Percentiles rank a stretch among this genome's conserved stretches.
Evolutionary conservation across 2,113 vertebrate species (phyloP).

Genomic region (Ophthalmolycus amberensis): DNA sequence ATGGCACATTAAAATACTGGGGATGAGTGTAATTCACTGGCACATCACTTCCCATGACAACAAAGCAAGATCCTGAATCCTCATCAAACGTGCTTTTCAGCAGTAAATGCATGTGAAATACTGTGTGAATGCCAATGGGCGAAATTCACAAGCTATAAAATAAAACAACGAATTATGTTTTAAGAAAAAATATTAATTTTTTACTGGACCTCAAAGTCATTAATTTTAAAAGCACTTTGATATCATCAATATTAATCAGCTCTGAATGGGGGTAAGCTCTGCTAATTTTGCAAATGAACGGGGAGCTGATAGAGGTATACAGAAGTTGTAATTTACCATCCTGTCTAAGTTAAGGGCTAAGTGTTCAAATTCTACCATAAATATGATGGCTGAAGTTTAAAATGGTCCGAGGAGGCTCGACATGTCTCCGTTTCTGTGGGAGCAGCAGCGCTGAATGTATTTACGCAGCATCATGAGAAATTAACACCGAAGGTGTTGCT

Average conservation of each 20-base stretch:
- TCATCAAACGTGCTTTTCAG: conserved; percentile 10
- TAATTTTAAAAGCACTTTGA: conserved; percentile 10
- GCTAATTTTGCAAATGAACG: conserved; percentile 14
- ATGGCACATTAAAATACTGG: neutral
- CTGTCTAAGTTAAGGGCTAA: neutral
- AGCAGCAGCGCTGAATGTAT: conserved; percentile 65
- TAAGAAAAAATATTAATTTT: neutral
- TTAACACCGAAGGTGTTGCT: conserved; percentile 58
- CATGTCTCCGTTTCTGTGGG: conserved; percentile 26
- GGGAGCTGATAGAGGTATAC: neutral
- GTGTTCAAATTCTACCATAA: neutral
- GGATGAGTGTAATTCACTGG: neutral
- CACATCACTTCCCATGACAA: neutral
- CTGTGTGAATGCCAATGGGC: conserved; percentile 10
- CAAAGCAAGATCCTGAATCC: conserved; percentile 3
- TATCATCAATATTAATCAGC: conserved; percentile 46
- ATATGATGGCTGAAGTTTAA: neutral
- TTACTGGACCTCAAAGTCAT: neutral
- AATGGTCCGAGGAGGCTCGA: neutral
- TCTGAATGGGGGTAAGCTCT: conserved; percentile 18
- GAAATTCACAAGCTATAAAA: neutral
- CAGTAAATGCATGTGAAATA: conserved; percentile 5
- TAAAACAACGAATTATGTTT: conserved; percentile 20
- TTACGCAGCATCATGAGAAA: conserved; percentile 63
- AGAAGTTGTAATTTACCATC: neutral